Conservation (phyloP, 1,140 invertebrate genomes). For the Amyelois transitella region DNA sequence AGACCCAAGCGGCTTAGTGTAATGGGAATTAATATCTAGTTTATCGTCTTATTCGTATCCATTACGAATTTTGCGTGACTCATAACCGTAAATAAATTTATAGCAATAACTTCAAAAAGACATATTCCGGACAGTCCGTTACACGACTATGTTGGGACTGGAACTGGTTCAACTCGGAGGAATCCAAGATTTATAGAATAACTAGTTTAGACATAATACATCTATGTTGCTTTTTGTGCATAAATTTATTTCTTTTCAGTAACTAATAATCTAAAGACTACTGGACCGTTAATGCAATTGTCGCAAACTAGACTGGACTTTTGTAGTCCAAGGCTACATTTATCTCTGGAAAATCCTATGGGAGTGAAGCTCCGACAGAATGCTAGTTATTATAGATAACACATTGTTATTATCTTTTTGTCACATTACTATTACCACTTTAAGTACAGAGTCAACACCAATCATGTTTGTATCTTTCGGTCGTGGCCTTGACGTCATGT, state of each 20-base stretch:
- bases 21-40: background rate
- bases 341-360: too few species aligned
- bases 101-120: conserved; percentile 3
- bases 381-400: too few species aligned
- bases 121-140: conserved; percentile 21
- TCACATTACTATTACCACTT: background rate
- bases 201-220: conserved; percentile 14
- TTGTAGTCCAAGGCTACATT: too few species aligned
- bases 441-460: background rate
- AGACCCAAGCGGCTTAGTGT: too few species aligned
- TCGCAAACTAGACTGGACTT: too few species aligned
- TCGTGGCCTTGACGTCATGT: background rate
- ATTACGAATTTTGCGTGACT: background rate
- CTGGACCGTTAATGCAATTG: too few species aligned
- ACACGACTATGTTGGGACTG: conserved; percentile 8
- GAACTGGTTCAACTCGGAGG: conserved; percentile 16
- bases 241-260: too few species aligned
- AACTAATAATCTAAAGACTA: background rate
- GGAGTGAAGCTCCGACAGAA: too few species aligned
- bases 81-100: background rate
- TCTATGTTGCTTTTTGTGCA: too few species aligned
- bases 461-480: background rate
- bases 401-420: too few species aligned
- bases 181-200: conserved; percentile 7
- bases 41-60: background rate